These are phyloP conservation scores for Tringa solitaria DNA, from an alignment of 2,113 vertebrate genomes.

Conservation along the genomic window DNA sequence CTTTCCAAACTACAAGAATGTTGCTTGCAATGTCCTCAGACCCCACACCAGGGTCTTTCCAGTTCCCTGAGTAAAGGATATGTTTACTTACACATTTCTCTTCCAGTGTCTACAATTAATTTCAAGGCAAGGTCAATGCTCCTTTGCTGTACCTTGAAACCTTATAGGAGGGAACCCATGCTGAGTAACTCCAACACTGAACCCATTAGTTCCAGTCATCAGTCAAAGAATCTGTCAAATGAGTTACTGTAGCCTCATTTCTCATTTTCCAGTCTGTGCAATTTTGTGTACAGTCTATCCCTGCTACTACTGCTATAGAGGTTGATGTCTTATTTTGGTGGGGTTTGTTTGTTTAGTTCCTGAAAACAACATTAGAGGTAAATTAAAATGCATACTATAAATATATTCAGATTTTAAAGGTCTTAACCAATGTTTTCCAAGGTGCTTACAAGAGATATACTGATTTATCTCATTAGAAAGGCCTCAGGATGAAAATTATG, in stretches of 20 bases:
- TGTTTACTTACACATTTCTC: neutral
- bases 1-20: neutral
- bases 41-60: neutral
- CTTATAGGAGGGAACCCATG: neutral
- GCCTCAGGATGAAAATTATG: neutral
- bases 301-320: neutral
- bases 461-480: neutral
- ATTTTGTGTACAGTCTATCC: neutral
- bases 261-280: neutral
- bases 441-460: neutral
- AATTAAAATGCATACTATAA: neutral
- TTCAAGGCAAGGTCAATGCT: neutral
- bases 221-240: slow-evolving; percentile 1
- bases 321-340: neutral
- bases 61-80: neutral
- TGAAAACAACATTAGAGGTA: neutral
- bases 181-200: neutral
- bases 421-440: neutral
- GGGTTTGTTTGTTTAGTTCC: neutral
- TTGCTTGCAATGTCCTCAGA: neutral
- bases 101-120: neutral
- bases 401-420: neutral
- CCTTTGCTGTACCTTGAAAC: slow-evolving; percentile 4
- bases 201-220: neutral
- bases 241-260: slow-evolving; percentile 6